A percentile compares a stretch with the other conserved stretches of the same genome.
These are phyloP conservation scores for Sepioteuthis lessoniana DNA, from an alignment of 2,888 invertebrate species.

Conservation along the genomic window DNA sequence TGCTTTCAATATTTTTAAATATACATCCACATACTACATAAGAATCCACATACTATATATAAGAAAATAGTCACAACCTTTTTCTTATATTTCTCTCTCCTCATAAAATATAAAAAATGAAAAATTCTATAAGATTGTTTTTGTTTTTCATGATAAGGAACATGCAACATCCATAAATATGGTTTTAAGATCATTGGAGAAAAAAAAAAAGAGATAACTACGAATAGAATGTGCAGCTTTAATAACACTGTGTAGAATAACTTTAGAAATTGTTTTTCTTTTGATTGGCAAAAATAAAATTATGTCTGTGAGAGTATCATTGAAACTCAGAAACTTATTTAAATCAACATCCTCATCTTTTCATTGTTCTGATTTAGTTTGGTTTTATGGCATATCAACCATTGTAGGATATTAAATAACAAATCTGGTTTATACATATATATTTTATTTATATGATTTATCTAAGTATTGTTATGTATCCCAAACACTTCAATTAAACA, in stretches of 20 bases:
- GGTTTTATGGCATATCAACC: no score
- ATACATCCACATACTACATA: conserved; percentile 35
- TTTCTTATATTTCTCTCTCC: neutral
- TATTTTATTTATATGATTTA: no score
- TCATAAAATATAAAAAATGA: neutral
- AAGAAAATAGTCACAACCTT: neutral
- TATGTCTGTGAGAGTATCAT: neutral
- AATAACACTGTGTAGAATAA: conserved; percentile 25
- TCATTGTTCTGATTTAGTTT: no score
- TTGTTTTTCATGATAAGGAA: neutral
- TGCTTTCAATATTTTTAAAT: neutral
- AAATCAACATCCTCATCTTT: neutral
- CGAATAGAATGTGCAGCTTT: neutral
- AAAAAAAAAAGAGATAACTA: neutral
- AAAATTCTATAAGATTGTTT: neutral
- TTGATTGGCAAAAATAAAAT: neutral
- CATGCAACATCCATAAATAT: neutral
- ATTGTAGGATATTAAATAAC: no score
- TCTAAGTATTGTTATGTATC: no score
- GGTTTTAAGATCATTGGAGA: neutral
- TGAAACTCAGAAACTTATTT: neutral
- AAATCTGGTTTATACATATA: no score
- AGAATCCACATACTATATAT: conserved; percentile 21
- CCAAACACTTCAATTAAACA: no score
- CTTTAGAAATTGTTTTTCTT: neutral